phyloP scores from a whole-genome alignment of 2,888 invertebrate genomes.

The Galerucella pusilla region DNA sequence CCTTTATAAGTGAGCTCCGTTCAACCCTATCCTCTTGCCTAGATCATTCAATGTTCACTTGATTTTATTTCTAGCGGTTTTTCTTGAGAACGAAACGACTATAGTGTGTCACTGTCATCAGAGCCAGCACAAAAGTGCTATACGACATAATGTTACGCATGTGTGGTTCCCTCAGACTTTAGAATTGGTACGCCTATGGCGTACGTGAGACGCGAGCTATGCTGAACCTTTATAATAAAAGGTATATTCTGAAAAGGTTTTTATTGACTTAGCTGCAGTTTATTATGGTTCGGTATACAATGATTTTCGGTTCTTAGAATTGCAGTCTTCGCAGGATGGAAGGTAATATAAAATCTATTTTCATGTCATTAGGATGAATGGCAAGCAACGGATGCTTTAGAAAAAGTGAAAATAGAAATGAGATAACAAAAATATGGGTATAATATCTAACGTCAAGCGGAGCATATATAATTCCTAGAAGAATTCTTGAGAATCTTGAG shows the following conservation, averaged over 20 bases:
- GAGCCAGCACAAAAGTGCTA: too few relatives aligned
- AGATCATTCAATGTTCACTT: too few relatives aligned
- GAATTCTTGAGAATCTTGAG: not conserved
- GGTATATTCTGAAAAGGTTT: slow-evolving; percentile 33
- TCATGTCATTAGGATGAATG: slow-evolving; percentile 39
- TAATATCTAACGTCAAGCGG: slow-evolving; percentile 17
- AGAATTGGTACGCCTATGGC: not conserved
- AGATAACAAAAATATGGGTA: slow-evolving; percentile 25
- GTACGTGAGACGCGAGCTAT: not conserved
- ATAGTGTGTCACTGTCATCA: too few relatives aligned
- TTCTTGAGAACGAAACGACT: too few relatives aligned
- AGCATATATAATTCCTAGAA: slow-evolving; percentile 9
- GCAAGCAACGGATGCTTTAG: slow-evolving; percentile 23
- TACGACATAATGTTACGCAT: too few relatives aligned
- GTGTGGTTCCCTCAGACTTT: not conserved
- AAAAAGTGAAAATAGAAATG: slow-evolving; percentile 35
- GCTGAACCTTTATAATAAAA: slow-evolving; percentile 17
- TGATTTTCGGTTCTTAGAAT: slow-evolving; percentile 34
- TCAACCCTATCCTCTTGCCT: too few relatives aligned
- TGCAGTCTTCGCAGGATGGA: slow-evolving; percentile 13
- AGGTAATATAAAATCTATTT: slow-evolving; percentile 39
- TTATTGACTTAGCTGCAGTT: slow-evolving; percentile 45
- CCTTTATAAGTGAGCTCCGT: too few relatives aligned
- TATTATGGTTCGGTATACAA: slow-evolving; percentile 40
- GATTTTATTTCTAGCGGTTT: too few relatives aligned